Base-by-base conservation (phyloP, 2,888 invertebrate genomes). In the Adelphocoris suturalis region DNA sequence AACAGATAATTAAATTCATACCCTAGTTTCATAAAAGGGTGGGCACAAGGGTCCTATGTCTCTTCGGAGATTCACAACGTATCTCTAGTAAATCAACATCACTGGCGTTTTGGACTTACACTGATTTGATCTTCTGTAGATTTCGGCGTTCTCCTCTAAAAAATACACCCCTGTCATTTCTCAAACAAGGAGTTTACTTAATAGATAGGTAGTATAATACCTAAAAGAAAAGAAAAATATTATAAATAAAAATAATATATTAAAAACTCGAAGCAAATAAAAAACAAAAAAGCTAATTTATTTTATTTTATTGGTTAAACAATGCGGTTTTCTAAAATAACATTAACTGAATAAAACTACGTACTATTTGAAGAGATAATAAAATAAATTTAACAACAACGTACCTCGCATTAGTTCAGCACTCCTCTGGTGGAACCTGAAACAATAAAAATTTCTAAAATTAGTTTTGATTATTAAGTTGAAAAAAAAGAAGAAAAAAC, bases 371-470 rank as follows among this genome's bases (percentile, higher is more conserved):
- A 37, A 2, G 7, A 4, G 2, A 37, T 7, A 37, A 7, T 2
- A 37, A 37, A 7, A 37, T 2, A 37, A 4, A 7, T 37, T 37
- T 7, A 37, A 37, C 7, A 37, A 4, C 7, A 37, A 37, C 37
- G 7, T 12, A 88, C 88, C 88, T 88, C 88, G 88, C 88, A 88
- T 88, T 88, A 88, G 88, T 78, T 76, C 88, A 46, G 46, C 78
- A 19, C 78, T 88, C 88, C 80, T 52, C 78, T 37, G 52, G 88
- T 57, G 80, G 88, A 37, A 88, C 78, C 88, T 88, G 88, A 23
- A 88, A 88, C 75, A 76, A 52, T 28, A 86, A 86, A 57, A 11
- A 11, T 52, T 52, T 16, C 52, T 3, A 52, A 5, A 14, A 7
- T 3, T 14, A 52, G 2, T 52, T 52, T 16, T 3, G 16, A 52